phyloP scores from a whole-genome alignment of 1,140 invertebrate species.

The Pachypsylla venusta region DNA sequence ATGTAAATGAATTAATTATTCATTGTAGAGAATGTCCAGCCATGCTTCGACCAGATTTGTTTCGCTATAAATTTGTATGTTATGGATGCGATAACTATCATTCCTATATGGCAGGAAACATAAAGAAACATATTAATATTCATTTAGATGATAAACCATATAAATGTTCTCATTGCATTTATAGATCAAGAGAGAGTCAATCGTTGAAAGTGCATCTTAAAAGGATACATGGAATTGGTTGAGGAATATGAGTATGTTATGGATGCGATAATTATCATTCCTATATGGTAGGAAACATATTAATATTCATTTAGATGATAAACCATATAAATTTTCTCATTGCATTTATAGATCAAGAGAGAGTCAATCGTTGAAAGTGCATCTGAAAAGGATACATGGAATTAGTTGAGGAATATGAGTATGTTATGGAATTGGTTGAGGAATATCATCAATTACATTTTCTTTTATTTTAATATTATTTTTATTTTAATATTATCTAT shows the following conservation, averaged over 20 bases:
- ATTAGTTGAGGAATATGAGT: no score
- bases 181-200: no score
- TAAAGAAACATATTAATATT: no score
- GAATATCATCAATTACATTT: no score
- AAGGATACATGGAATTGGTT: no score
- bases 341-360: neutral
- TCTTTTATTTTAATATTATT: no score
- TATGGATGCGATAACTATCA: neutral
- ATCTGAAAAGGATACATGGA: neutral
- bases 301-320: neutral
- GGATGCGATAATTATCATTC: neutral
- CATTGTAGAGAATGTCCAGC: neutral
- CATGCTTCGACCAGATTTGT: neutral
- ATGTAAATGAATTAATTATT: neutral
- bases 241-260: no score
- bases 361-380: neutral
- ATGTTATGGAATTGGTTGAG: no score
- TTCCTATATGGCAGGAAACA: no score
- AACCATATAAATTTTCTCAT: neutral
- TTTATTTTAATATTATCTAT: no score
- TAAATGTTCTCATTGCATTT: neutral
- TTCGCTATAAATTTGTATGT: slow-evolving; percentile 3
- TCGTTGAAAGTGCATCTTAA: no score
- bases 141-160: neutral
- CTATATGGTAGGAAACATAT: neutral